Evolutionary conservation across 2,888 invertebrate genomes (phyloP), one percentile per base, ranked within the genome.

Genomic region (Unio delphinus): DNA sequence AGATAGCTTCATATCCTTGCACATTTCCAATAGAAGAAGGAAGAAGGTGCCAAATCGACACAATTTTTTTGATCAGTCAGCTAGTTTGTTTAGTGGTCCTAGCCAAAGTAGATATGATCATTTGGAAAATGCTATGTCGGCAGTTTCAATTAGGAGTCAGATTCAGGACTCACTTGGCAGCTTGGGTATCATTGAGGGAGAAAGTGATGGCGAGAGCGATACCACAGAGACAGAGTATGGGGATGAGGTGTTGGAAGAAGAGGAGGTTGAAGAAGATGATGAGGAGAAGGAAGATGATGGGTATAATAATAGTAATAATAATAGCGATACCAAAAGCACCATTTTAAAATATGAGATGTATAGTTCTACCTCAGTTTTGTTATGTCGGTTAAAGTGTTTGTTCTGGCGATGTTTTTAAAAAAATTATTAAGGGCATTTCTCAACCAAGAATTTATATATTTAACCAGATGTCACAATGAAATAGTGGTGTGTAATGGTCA

Each of bases 1-100:
- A 59, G 72, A 78, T 26, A 80, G 77, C 67, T 70, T 79, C 20
- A 58, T 74, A 5, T 59, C 58, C 17, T 69, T 72, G 67, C 73
- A 73, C 69, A 67, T 75, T 30, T 65, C 72, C 34, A 30, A 20
- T 26, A 57, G 62, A 5, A 54, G 62, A 17, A 70, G 57, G 58
- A 45, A 62, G 23, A 63, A 67, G 54, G n/a, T 26, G 56, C 15
- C 45, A 18, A 4, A 58, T 30, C 7, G 26, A 55, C 26, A 34
- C 30, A 56, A 45, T 28, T 18, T 28, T 15, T 64, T 69, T 58
- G 72, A 78, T 61, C 63, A 64, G 23, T 74, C 75, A 56, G 62
- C 54, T 8, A 75, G 74, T 65, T 61, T 76, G 63, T 76, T 76
- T 68, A 72, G 67, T 59, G 57, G 62, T 57, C 62, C 71, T 45